phyloP scores from a whole-genome alignment of 2,113 vertebrate species.

The Pelusios castaneus region DNA sequence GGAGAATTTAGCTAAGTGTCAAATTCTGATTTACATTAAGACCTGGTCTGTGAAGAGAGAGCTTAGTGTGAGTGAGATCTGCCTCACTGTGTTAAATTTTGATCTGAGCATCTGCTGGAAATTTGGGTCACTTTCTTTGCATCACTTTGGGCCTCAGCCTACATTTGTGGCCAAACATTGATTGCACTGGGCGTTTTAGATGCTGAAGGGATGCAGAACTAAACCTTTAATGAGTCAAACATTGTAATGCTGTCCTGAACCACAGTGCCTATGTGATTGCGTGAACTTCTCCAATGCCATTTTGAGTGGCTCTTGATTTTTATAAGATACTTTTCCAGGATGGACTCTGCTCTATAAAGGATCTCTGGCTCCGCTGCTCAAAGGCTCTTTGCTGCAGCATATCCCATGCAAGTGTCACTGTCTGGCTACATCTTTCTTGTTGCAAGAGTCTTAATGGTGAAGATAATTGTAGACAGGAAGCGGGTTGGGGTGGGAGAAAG shows the following conservation, averaged over 20 bases:
- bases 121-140: not conserved
- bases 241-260: not conserved
- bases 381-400: not conserved
- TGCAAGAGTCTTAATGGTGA: not conserved
- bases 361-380: not conserved
- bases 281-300: not conserved
- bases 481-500: not conserved
- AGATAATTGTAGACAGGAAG: constrained; percentile 4
- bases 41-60: not conserved
- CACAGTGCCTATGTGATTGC: not conserved
- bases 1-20: not conserved
- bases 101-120: not conserved
- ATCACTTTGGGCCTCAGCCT: not conserved
- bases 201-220: not conserved
- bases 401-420: not conserved
- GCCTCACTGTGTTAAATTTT: not conserved
- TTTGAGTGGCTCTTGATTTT: not conserved
- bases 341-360: not conserved
- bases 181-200: not conserved
- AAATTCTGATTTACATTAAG: not conserved
- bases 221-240: not conserved
- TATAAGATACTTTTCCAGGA: not conserved
- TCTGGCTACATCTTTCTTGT: constrained; percentile 6
- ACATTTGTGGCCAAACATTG: not conserved
- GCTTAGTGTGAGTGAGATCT: not conserved